phyloP scores from a whole-genome alignment of 2,888 invertebrate species.

The Ornithoptera priamus region DNA sequence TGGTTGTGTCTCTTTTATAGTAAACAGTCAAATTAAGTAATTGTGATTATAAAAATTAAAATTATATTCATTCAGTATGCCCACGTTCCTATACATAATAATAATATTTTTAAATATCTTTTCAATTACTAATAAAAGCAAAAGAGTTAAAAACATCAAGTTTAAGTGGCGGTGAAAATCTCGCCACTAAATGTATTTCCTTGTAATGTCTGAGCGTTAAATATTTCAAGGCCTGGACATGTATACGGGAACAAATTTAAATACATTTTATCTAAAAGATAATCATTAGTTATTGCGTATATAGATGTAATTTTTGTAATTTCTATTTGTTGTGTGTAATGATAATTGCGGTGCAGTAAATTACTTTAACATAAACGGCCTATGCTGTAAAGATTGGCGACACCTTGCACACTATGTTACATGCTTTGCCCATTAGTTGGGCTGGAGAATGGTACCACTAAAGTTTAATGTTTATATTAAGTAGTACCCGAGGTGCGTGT shows the following conservation, averaged over 20 bases:
- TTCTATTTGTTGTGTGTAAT: conserved; percentile 9
- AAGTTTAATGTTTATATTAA: conserved; percentile 73
- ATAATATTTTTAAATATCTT: background rate
- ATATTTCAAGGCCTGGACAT: background rate
- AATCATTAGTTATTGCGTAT: conserved; percentile 38
- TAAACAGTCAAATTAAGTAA: background rate
- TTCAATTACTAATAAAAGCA: background rate
- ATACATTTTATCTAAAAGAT: conserved; percentile 26
- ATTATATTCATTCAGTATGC: background rate
- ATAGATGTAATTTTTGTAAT: conserved; percentile 25
- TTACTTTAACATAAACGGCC: conserved; percentile 25
- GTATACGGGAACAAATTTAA: conserved; percentile 17
- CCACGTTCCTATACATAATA: background rate
- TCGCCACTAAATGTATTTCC: conserved; percentile 2
- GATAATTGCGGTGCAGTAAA: conserved; percentile 23
- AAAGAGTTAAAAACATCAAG: background rate
- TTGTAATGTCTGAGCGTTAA: background rate
- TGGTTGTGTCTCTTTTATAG: background rate
- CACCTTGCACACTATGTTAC: conserved; percentile 57
- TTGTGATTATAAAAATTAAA: background rate
- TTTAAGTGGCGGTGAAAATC: background rate
- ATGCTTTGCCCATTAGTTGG: conserved; percentile 77
- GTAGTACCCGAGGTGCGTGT: conserved; percentile 36
- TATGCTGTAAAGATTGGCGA: conserved; percentile 51
- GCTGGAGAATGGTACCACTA: conserved; percentile 54